Evolutionary conservation across 2,797 vertebrate genomes (phyloP).

Genomic region (Xiphophorus birchmanni): DNA sequence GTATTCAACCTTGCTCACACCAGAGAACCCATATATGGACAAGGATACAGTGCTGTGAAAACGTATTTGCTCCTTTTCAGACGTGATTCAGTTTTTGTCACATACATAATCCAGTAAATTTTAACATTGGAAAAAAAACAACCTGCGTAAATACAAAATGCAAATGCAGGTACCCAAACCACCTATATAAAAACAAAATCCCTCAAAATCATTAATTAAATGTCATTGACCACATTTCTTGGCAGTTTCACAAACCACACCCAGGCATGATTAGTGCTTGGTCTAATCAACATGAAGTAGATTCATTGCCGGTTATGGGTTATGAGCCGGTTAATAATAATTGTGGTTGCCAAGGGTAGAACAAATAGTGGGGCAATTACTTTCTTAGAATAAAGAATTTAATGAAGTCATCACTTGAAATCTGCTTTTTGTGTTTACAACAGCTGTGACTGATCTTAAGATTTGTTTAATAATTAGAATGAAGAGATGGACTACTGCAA

Average conservation of each 20-base stretch:
- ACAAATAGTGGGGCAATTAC: not conserved
- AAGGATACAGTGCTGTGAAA: constrained; percentile 45
- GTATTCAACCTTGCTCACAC: constrained; percentile 51
- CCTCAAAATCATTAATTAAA: not conserved
- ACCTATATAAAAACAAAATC: not conserved
- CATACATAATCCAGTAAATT: not conserved
- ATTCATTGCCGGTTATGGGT: not conserved
- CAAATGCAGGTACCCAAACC: not conserved
- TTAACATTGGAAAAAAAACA: not conserved
- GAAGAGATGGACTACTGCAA: too few relatives aligned
- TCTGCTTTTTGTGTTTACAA: not conserved
- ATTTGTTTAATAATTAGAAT: not conserved
- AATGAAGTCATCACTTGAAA: not conserved
- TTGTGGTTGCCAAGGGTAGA: not conserved
- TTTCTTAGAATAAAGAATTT: not conserved
- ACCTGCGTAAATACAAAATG: not conserved
- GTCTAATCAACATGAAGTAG: not conserved
- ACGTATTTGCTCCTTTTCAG: not conserved
- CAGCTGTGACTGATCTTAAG: not conserved
- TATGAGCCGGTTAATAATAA: not conserved
- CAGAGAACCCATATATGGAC: constrained; percentile 79
- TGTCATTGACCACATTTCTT: not conserved
- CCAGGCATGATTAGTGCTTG: not conserved
- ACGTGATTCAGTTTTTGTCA: not conserved
- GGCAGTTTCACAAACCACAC: not conserved